Percentiles rank a stretch among this genome's conserved stretches.
Conservation (phyloP, 2,888 invertebrate species). For the Plutella xylostella region DNA sequence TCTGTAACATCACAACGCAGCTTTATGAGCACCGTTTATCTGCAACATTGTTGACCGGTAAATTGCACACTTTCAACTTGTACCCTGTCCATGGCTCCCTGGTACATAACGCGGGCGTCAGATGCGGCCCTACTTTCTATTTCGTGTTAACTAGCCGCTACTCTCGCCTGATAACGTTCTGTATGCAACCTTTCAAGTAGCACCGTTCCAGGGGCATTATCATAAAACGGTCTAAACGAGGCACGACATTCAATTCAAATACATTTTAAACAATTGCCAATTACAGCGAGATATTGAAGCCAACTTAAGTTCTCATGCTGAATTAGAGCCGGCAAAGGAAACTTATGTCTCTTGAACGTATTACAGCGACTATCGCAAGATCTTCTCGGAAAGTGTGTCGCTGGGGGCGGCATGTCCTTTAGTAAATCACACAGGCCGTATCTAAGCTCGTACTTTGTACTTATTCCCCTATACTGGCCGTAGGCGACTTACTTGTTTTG, state of each 20-base stretch:
- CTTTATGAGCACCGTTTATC: constrained; percentile 4
- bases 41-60: constrained; percentile 24
- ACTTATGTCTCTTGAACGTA: constrained; percentile 8
- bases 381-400: constrained; percentile 49
- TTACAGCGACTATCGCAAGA: constrained; percentile 35
- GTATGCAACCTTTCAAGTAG: constrained; percentile 11
- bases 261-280: constrained; percentile 42
- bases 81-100: constrained; percentile 14
- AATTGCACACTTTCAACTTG: constrained; percentile 22
- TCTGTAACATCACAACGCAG: too few relatives aligned
- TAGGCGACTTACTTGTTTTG: constrained; percentile 34
- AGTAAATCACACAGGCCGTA: constrained; percentile 33
- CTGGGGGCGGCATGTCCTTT: constrained; percentile 41
- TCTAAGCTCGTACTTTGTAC: constrained; percentile 26
- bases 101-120: constrained; percentile 18
- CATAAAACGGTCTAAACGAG: background rate
- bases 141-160: constrained; percentile 10
- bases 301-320: constrained; percentile 1
- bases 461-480: constrained; percentile 31
- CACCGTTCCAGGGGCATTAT: background rate
- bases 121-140: constrained; percentile 29
- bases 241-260: constrained; percentile 37
- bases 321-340: constrained; percentile 6
- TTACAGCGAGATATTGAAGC: constrained; percentile 27
- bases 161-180: constrained; percentile 8